Evolutionary conservation across 2,797 vertebrate genomes (phyloP), one percentile per base, ranked within the genome.

Genomic region (Scyliorhinus canicula): DNA sequence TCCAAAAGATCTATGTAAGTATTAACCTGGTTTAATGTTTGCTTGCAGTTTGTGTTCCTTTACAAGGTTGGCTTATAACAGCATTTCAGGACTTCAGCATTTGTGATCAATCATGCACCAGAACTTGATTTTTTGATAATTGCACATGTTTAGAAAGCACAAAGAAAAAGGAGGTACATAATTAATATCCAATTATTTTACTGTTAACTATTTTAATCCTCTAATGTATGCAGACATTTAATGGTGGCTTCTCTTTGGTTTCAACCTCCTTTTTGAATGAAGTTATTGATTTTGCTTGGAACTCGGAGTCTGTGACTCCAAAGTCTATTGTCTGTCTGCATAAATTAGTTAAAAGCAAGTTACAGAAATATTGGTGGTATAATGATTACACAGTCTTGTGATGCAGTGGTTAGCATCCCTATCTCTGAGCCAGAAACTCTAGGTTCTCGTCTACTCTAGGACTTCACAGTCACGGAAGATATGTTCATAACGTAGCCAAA

Each of bases 1-100:
- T 97, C 96, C 96, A 97, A 97, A 95, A 98, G 98, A 98, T 98
- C 60, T 97, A 97, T 98, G 98, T 97, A 97, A 98, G 97, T 97
- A 96, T 95, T 96, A 96, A 96, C 95, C 95, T 79, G 95, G 95
- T 96, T 96, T 95, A 91, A 82, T 86, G 77, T 96, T 96, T 96
- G 84, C 63, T 63, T 52, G 82, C 19, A 82, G 90, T 95, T 94
- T 84, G 95, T 94, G n/a, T 93, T 95, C 50, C 93, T 91, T 21
- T 63, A 31, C 71, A 71, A 95, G 69, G 77, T 69, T 95, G n/a
- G 63, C 28, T 88, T 95, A 50, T 35, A 69, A 93, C 9, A 71
- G 67, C 47, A 94, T 52, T 74, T 94, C 47, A 47, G 63, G 24
- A 93, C 24, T 26, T 9, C 65, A 52, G 69, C 67, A 71, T 94